Conservation (phyloP, 2,113 vertebrate genomes). For the Sinosuthora webbiana region DNA sequence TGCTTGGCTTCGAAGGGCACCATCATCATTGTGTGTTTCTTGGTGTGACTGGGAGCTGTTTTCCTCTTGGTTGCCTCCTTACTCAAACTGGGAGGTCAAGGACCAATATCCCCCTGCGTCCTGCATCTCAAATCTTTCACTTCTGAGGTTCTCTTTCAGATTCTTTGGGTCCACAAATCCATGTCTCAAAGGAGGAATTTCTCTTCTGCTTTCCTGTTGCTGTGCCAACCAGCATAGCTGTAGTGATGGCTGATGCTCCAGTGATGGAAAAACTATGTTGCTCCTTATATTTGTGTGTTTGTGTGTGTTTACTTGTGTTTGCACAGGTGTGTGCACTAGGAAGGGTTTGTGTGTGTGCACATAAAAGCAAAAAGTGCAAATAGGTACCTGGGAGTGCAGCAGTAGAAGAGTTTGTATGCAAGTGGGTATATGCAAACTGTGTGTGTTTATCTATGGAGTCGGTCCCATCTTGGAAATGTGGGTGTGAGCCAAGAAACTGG, state of each 20-base stretch:
- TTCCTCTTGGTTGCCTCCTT: neutral
- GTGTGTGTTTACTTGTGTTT: neutral
- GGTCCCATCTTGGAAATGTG: neutral
- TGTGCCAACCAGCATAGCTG: conserved; percentile 3
- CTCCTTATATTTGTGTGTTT: neutral
- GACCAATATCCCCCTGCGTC: neutral
- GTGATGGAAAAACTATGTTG: neutral
- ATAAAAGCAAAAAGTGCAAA: neutral
- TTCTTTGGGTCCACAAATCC: neutral
- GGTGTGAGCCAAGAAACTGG: neutral
- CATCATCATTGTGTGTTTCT: neutral
- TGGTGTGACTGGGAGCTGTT: neutral
- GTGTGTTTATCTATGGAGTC: neutral
- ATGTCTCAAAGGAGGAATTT: neutral
- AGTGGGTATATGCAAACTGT: neutral
- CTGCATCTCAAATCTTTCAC: neutral
- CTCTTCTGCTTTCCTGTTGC: neutral
- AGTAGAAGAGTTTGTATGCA: neutral
- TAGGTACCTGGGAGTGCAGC: neutral
- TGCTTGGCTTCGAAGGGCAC: neutral
- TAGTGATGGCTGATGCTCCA: neutral
- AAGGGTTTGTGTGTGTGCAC: neutral
- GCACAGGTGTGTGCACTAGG: neutral
- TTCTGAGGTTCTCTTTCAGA: neutral
- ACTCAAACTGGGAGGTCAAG: neutral